phyloP scores from a whole-genome alignment of 2,113 vertebrate genomes.

The Calonectris borealis region DNA sequence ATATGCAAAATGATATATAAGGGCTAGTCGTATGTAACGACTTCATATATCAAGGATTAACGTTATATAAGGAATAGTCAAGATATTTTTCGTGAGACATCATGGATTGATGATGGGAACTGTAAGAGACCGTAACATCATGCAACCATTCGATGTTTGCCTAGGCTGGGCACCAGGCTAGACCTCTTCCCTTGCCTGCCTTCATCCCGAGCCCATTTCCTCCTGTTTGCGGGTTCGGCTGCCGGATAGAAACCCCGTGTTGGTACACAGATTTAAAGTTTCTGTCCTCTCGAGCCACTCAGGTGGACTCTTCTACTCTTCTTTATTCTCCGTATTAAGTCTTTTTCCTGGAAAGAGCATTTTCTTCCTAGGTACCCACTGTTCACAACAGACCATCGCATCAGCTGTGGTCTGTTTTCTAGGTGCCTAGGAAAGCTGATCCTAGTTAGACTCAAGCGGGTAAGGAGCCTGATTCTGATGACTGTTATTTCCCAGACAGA shows the following conservation, averaged over 20 bases:
- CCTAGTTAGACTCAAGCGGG: background rate
- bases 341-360: background rate
- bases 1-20: background rate
- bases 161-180: background rate
- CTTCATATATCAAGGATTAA: background rate
- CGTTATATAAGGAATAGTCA: background rate
- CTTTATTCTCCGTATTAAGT: background rate
- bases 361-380: background rate
- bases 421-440: background rate
- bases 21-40: background rate
- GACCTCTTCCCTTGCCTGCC: background rate
- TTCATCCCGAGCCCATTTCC: background rate
- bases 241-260: rapidly evolving
- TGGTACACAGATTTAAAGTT: background rate
- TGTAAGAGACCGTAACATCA: too few species aligned
- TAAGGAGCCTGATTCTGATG: background rate
- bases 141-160: too few species aligned
- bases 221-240: background rate
- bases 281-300: background rate
- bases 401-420: background rate
- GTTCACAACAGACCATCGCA: background rate
- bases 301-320: background rate
- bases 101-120: background rate
- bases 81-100: background rate
- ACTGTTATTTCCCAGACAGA: background rate